A percentile compares a stretch with the other conserved stretches of the same genome.
Evolutionary conservation across 2,797 vertebrate species (phyloP).

Genomic region (Alosa sapidissima): DNA sequence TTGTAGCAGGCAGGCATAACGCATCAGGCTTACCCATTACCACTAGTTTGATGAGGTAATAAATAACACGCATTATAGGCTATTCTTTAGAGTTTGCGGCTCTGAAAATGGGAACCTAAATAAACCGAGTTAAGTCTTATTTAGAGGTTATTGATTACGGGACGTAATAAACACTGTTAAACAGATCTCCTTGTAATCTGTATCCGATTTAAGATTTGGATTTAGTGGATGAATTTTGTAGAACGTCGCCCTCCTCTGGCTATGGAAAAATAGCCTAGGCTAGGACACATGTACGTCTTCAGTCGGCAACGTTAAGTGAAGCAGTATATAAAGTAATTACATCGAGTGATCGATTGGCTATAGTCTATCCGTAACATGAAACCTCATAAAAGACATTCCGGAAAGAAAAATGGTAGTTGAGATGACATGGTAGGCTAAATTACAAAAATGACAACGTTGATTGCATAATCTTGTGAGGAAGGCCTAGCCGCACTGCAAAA

Average conservation of each 20-base stretch:
- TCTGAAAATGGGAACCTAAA: too few relatives aligned
- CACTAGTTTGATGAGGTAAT: too few relatives aligned
- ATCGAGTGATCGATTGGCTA: conserved; percentile 55
- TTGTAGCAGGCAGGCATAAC: background rate
- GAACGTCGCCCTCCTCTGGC: conserved; percentile 69
- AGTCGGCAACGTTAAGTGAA: conserved; percentile 65
- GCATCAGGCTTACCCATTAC: too few relatives aligned
- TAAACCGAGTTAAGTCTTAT: too few relatives aligned
- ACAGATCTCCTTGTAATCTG: background rate
- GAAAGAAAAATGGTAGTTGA: conserved; percentile 76
- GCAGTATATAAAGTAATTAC: conserved; percentile 72
- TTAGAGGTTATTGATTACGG: background rate
- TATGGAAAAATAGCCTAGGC: conserved; percentile 11
- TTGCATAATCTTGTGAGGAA: conserved; percentile 50
- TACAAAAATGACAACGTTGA: conserved; percentile 64
- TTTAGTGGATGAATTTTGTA: background rate
- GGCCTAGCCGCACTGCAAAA: too few relatives aligned
- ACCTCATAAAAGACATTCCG: background rate
- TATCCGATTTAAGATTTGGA: background rate
- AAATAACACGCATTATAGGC: too few relatives aligned
- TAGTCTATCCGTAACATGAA: background rate
- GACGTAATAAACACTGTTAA: background rate
- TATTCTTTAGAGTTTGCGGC: too few relatives aligned
- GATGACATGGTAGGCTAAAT: conserved; percentile 74
- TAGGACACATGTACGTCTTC: conserved; percentile 51